Evolutionary conservation across 2,888 invertebrate genomes (phyloP).

Genomic region (Smittia aterrima): DNA sequence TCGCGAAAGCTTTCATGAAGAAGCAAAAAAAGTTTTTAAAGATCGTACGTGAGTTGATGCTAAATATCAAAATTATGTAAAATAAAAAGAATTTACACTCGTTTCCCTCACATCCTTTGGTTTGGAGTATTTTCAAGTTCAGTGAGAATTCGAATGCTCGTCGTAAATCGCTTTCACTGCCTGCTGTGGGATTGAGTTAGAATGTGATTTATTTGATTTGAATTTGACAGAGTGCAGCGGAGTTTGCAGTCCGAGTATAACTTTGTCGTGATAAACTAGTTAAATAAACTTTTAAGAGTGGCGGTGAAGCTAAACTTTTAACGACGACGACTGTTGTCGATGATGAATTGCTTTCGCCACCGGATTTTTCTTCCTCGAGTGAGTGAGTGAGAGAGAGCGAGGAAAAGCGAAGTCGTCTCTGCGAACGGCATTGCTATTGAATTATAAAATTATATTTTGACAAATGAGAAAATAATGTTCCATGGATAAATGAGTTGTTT

Average conservation of each 20-base stretch:
- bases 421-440: slow-evolving; percentile 27
- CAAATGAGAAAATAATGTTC: slow-evolving; percentile 40
- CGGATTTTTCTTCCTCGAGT: neutral
- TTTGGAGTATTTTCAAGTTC: slow-evolving; percentile 11
- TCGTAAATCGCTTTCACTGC: neutral
- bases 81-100: slow-evolving; percentile 22
- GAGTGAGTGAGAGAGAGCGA: neutral
- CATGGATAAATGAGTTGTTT: slow-evolving; percentile 37
- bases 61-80: slow-evolving; percentile 41
- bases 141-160: neutral
- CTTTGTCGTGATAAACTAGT: neutral
- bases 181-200: neutral
- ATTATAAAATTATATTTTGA: slow-evolving; percentile 38
- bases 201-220: slow-evolving; percentile 13
- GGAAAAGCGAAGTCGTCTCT: neutral
- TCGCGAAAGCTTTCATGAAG: neutral
- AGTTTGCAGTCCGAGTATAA: too few relatives aligned
- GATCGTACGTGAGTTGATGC: slow-evolving; percentile 40
- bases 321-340: neutral
- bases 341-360: neutral
- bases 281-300: neutral
- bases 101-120: slow-evolving; percentile 5
- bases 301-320: neutral
- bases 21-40: slow-evolving; percentile 36
- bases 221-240: neutral